Evolutionary conservation across 2,888 invertebrate species (phyloP).

Genomic region (Phrixothrix hirtus): DNA sequence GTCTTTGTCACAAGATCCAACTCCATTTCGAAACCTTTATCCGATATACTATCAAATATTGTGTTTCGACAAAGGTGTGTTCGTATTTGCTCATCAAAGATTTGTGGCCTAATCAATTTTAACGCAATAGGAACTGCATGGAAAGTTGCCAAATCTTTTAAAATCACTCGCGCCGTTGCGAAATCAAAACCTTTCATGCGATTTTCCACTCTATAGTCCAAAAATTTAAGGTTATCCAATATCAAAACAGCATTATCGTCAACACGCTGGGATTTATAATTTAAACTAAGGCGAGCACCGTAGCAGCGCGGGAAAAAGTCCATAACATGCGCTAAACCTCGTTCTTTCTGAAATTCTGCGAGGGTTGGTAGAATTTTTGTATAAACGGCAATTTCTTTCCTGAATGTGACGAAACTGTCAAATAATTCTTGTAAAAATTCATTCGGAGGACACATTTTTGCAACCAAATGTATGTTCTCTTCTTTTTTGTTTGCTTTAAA

Average conservation of each 20-base stretch:
- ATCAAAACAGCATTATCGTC: conserved; percentile 60
- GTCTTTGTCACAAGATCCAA: neutral
- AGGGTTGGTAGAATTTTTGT: conserved; percentile 55
- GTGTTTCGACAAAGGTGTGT: neutral
- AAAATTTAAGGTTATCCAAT: conserved; percentile 58
- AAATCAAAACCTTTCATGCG: conserved; percentile 57
- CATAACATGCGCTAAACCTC: conserved; percentile 49
- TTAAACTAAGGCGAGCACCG: conserved; percentile 53
- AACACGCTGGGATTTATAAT: conserved; percentile 41
- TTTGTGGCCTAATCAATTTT: conserved; percentile 53
- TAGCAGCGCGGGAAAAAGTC: conserved; percentile 57
- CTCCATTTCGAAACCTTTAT: neutral
- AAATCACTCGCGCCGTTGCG: conserved; percentile 52
- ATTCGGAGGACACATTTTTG: conserved; percentile 59
- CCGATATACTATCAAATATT: neutral
- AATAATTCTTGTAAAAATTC: conserved; percentile 57
- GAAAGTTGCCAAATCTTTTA: conserved; percentile 57
- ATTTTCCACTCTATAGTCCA: conserved; percentile 56
- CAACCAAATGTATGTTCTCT: conserved; percentile 54
- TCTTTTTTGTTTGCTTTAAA: conserved; percentile 33
- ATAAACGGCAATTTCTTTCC: conserved; percentile 60
- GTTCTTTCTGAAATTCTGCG: conserved; percentile 53
- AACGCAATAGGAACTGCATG: conserved; percentile 61
- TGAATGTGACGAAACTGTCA: conserved; percentile 57
- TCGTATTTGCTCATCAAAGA: conserved; percentile 41